phyloP scores from a whole-genome alignment of 2,113 vertebrate species.

The Ascaphus truei region DNA sequence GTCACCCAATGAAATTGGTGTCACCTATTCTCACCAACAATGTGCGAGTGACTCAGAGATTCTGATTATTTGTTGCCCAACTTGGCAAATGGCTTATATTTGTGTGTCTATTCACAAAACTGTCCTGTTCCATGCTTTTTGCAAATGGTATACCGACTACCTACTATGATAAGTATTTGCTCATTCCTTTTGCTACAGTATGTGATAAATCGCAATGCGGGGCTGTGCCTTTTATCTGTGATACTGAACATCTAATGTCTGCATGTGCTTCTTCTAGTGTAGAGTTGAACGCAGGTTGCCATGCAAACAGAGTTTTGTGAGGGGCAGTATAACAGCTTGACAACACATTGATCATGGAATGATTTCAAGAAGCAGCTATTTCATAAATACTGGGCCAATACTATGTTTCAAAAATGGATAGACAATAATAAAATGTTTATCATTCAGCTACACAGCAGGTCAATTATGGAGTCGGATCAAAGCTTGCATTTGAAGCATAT shows the following conservation, averaged over 20 bases:
- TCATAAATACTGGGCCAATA: too few species aligned
- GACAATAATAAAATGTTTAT: too few species aligned
- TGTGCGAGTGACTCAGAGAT: constrained; percentile 21
- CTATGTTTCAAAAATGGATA: too few species aligned
- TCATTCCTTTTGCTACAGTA: background rate
- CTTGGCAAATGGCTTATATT: background rate
- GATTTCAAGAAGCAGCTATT: background rate
- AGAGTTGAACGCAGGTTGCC: background rate
- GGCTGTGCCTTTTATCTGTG: background rate
- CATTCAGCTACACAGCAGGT: too few species aligned
- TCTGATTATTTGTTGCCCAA: constrained; percentile 12
- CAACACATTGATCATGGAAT: background rate
- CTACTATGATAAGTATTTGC: too few species aligned
- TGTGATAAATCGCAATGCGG: background rate
- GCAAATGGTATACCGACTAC: too few species aligned
- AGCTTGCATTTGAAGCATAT: too few species aligned
- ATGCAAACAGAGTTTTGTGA: background rate
- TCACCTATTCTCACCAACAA: constrained; percentile 24
- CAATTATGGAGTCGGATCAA: too few species aligned
- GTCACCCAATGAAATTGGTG: constrained; percentile 18
- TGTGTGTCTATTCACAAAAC: background rate
- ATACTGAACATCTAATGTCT: background rate
- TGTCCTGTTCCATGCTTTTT: background rate
- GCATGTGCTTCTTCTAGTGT: background rate
- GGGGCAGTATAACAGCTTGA: background rate